phyloP scores from a whole-genome alignment of 2,888 invertebrate genomes.

The Gnatocerus cornutus region DNA sequence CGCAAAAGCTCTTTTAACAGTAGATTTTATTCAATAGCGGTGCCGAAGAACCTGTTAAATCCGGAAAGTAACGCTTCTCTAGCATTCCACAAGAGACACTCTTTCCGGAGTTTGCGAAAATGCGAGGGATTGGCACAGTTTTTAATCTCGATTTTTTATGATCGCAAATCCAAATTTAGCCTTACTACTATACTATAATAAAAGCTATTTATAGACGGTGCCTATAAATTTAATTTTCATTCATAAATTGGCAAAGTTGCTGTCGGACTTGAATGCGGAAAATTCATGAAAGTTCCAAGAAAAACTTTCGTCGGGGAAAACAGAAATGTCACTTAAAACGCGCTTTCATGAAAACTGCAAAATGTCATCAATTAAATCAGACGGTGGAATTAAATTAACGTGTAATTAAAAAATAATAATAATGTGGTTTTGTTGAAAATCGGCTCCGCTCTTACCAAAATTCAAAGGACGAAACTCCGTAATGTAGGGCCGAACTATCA shows the following conservation, averaged over 20 bases:
- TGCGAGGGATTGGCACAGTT: no score
- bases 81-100: no score
- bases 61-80: background rate
- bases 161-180: background rate
- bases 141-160: background rate
- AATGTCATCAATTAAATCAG: no score
- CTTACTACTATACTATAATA: background rate
- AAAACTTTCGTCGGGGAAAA: background rate
- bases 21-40: no score
- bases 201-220: background rate
- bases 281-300: background rate
- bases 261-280: background rate
- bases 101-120: no score
- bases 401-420: no score
- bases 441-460: slow-evolving; percentile 4
- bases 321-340: background rate
- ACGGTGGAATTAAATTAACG: no score
- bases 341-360: background rate
- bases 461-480: background rate
- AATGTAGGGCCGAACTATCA: background rate
- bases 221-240: slow-evolving; percentile 11
- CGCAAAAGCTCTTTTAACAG: no score
- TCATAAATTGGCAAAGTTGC: background rate
- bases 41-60: slow-evolving; percentile 3
- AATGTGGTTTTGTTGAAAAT: no score